These are phyloP conservation scores for Aegotheles bennettii DNA, from an alignment of 2,113 vertebrate species.

Conservation along the genomic window DNA sequence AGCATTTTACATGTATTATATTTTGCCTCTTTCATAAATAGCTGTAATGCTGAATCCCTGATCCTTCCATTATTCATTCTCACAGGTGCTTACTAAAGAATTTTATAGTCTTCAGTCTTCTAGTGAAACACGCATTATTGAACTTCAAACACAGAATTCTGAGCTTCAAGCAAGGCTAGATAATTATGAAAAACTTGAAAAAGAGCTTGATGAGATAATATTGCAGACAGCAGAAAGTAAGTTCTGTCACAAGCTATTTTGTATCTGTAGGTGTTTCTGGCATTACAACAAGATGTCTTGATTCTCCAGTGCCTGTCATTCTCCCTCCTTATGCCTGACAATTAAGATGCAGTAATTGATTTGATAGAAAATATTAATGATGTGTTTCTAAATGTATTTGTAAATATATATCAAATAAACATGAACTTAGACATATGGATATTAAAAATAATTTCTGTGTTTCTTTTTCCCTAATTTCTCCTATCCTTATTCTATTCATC, in stretches of 20 bases:
- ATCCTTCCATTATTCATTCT: conserved; percentile 7
- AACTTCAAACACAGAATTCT: conserved; percentile 87
- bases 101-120: conserved; percentile 93
- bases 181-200: conserved; percentile 91
- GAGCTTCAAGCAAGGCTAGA: conserved; percentile 86
- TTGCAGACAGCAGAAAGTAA: conserved; percentile 95
- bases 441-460: not conserved
- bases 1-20: not conserved
- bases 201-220: conserved; percentile 93
- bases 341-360: not conserved
- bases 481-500: not conserved
- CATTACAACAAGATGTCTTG: not conserved
- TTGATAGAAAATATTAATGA: not conserved
- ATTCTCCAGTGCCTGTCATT: not conserved
- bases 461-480: not conserved
- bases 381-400: not conserved
- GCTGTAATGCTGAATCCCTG: not conserved
- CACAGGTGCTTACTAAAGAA: conserved; percentile 92
- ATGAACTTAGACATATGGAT: not conserved
- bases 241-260: conserved; percentile 1
- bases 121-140: conserved; percentile 85
- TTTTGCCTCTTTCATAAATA: not conserved
- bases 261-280: not conserved
- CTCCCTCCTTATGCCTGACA: not conserved
- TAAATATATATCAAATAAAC: not conserved